Evolutionary conservation across 1,140 invertebrate species (phyloP).

Genomic region (Cotesia chilonis): DNA sequence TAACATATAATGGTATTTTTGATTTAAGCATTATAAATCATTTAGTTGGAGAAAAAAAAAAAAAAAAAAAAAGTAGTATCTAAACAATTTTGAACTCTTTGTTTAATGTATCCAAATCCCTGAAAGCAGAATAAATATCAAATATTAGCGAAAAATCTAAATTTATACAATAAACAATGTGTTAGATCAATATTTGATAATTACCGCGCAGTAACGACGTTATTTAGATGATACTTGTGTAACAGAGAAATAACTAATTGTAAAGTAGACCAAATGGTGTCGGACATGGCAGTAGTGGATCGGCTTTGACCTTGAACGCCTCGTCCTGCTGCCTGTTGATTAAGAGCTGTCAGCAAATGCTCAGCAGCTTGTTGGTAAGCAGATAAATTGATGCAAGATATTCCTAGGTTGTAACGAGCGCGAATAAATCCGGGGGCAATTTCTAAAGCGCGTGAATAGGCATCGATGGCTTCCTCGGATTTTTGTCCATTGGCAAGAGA

Average conservation of each 20-base stretch:
- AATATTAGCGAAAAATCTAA: slow-evolving; percentile 20
- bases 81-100: slow-evolving; percentile 70
- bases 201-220: slow-evolving; percentile 77
- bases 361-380: slow-evolving; percentile 94
- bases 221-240: slow-evolving; percentile 81
- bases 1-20: too few relatives aligned
- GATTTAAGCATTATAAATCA: too few relatives aligned
- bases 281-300: slow-evolving; percentile 80
- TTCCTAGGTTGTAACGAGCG: slow-evolving; percentile 96
- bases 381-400: slow-evolving; percentile 96
- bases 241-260: slow-evolving; percentile 89
- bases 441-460: slow-evolving; percentile 91
- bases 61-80: slow-evolving; percentile 10
- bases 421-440: slow-evolving; percentile 95
- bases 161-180: slow-evolving; percentile 18
- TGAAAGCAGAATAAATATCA: slow-evolving; percentile 51
- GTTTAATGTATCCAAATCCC: slow-evolving; percentile 73
- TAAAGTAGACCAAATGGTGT: slow-evolving; percentile 94
- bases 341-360: slow-evolving; percentile 92
- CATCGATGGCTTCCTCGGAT: slow-evolving; percentile 95
- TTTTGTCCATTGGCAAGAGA: slow-evolving; percentile 94
- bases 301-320: slow-evolving; percentile 64
- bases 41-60: too few relatives aligned
- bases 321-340: slow-evolving; percentile 87
- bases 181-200: slow-evolving; percentile 17